phyloP scores from a whole-genome alignment of 2,113 vertebrate species.

The Dasyprocta punctata region DNA sequence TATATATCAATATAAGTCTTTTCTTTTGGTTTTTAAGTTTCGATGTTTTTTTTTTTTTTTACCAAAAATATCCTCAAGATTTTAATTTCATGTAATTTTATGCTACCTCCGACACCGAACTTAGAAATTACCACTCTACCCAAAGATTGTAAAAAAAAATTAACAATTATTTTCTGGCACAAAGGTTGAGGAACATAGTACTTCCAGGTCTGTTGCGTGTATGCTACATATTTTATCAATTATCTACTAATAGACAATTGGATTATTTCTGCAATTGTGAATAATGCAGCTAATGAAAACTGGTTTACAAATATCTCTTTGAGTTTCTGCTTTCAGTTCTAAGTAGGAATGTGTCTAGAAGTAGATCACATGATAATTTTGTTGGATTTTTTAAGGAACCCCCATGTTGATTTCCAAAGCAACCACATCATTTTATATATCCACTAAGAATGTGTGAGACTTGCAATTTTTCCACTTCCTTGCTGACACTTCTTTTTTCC shows the following conservation, averaged over 20 bases:
- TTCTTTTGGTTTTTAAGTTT: slow-evolving; percentile 23
- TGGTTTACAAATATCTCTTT: not conserved
- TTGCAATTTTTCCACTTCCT: not conserved
- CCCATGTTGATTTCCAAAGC: not conserved
- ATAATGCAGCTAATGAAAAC: not conserved
- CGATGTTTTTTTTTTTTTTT: not conserved
- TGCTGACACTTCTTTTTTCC: not conserved
- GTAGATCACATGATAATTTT: not conserved
- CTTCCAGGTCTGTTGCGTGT: not conserved
- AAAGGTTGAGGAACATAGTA: not conserved
- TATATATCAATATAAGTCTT: not conserved
- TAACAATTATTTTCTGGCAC: not conserved
- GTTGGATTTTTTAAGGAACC: not conserved
- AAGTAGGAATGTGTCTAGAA: not conserved
- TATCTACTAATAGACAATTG: not conserved
- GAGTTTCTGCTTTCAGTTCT: not conserved
- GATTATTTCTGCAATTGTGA: not conserved
- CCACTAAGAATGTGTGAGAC: not conserved
- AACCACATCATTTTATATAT: not conserved
- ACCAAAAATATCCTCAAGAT: not conserved
- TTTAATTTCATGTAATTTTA: slow-evolving; percentile 30
- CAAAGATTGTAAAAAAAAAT: not conserved
- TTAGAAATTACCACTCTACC: slow-evolving; percentile 4
- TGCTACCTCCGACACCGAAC: not conserved
- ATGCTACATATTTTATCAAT: not conserved